phyloP scores from a whole-genome alignment of 2,797 vertebrate genomes.

The Capromys pilorides region DNA sequence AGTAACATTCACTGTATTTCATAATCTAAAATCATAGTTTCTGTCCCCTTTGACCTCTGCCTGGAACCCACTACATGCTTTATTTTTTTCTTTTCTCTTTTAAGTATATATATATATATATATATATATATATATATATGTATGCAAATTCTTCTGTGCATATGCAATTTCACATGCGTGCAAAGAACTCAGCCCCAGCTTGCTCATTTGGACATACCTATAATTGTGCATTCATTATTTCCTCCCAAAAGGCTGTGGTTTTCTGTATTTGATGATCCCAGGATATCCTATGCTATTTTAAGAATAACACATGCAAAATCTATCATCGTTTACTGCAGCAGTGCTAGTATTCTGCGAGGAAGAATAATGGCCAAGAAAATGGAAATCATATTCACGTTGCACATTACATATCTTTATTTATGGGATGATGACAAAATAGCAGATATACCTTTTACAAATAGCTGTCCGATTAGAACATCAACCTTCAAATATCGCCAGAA shows the following conservation, averaged over 20 bases:
- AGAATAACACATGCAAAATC: not conserved
- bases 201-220: not conserved
- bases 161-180: not conserved
- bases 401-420: not conserved
- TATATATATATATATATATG: too few species aligned
- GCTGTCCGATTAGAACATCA: not conserved
- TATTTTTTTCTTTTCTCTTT: not conserved
- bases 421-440: not conserved
- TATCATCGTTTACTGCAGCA: not conserved
- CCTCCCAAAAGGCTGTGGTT: not conserved
- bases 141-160: not conserved
- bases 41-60: not conserved
- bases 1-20: not conserved
- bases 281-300: not conserved
- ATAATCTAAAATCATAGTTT: not conserved
- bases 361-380: not conserved
- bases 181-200: not conserved
- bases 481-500: not conserved
- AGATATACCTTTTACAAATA: not conserved
- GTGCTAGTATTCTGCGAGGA: not conserved
- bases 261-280: not conserved
- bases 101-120: too few species aligned
- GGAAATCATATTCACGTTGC: not conserved
- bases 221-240: not conserved
- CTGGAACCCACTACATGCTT: too few species aligned